These are phyloP conservation scores for Linyphia triangularis DNA, from an alignment of 2,888 invertebrate genomes.

Conservation along the genomic window DNA sequence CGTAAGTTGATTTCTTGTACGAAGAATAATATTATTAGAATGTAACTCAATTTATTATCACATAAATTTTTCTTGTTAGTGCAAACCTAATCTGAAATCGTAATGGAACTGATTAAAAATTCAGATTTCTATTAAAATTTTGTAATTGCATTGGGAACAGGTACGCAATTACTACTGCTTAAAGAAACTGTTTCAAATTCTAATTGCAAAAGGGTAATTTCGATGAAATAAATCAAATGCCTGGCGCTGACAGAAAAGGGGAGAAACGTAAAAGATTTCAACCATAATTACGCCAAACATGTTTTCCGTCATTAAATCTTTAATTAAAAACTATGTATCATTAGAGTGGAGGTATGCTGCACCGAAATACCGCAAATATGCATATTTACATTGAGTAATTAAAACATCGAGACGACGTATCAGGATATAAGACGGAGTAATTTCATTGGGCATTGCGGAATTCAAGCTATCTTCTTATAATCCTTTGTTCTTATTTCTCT, in stretches of 20 bases:
- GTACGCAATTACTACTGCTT: conserved; percentile 15
- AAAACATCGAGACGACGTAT: conserved; percentile 22
- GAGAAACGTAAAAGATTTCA: conserved; percentile 46
- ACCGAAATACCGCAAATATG: conserved; percentile 31
- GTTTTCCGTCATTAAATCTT: conserved; percentile 71
- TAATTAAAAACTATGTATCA: conserved; percentile 72
- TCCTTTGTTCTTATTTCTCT: conserved; percentile 35
- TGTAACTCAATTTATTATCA: not conserved
- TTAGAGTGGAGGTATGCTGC: conserved; percentile 20
- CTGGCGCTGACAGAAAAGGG: conserved; percentile 52
- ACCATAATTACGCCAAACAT: conserved; percentile 63
- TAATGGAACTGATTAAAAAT: conserved; percentile 54
- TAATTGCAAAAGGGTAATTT: conserved; percentile 67
- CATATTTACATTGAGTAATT: conserved; percentile 62
- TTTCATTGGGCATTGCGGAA: conserved; percentile 49
- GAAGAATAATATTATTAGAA: conserved; percentile 12
- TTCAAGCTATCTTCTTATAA: conserved; percentile 37
- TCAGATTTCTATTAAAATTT: conserved; percentile 45
- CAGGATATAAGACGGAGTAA: conserved; percentile 12
- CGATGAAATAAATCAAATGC: conserved; percentile 65
- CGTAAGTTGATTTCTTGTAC: not conserved
- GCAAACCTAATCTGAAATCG: conserved; percentile 9
- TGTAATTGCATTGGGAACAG: not conserved
- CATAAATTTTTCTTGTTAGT: not conserved
- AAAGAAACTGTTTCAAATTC: conserved; percentile 48